These are phyloP conservation scores for Stictocephala bisonia DNA, from an alignment of 2,888 invertebrate species.

Conservation along the genomic window DNA sequence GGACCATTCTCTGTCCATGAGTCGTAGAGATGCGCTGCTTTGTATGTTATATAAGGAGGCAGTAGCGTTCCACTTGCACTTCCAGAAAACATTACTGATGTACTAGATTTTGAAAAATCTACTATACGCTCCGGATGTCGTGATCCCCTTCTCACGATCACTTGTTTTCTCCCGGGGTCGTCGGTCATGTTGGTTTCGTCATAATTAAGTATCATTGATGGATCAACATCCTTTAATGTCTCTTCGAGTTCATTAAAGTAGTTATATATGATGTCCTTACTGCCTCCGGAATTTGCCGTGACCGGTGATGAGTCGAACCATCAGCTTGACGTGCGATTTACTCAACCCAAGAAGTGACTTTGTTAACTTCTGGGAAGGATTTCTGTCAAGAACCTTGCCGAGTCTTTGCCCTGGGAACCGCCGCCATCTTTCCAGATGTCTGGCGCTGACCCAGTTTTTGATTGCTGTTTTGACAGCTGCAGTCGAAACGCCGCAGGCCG, in stretches of 20 bases:
- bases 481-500: too few relatives aligned
- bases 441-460: too few relatives aligned
- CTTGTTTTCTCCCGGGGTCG: conserved; percentile 58
- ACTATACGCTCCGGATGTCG: conserved; percentile 42
- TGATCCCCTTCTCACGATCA: conserved; percentile 40
- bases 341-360: too few relatives aligned
- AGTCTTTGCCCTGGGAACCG: too few relatives aligned
- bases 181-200: conserved; percentile 62
- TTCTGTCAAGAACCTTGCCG: too few relatives aligned
- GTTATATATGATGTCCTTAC: too few relatives aligned
- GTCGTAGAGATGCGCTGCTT: conserved; percentile 58
- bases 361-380: too few relatives aligned
- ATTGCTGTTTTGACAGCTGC: too few relatives aligned
- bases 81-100: conserved; percentile 61
- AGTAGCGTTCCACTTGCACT: conserved; percentile 60
- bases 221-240: conserved; percentile 51
- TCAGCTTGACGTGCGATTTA: too few relatives aligned
- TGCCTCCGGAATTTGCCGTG: too few relatives aligned
- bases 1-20: conserved; percentile 61
- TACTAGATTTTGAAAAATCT: conserved; percentile 47
- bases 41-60: conserved; percentile 61
- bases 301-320: too few relatives aligned
- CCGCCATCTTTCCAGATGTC: too few relatives aligned
- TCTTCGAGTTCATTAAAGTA: conserved; percentile 55
- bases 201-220: conserved; percentile 54